Conservation (phyloP, 2,797 vertebrate genomes). For the Anabas testudineus region DNA sequence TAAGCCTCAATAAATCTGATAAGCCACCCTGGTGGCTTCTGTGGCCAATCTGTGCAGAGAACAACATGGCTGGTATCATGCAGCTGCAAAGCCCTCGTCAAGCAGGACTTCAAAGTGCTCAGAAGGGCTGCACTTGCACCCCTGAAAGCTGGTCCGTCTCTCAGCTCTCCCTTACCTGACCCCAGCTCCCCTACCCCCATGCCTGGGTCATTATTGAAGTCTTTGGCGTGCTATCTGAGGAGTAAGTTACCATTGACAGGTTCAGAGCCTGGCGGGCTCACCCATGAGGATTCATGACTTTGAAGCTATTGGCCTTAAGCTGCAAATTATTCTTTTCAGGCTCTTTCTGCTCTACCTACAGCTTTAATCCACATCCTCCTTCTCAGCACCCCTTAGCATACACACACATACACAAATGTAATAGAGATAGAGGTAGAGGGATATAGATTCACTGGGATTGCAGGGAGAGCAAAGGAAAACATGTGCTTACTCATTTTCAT, state of each 20-base stretch:
- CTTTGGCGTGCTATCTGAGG: slow-evolving; percentile 88
- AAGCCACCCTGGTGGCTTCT: slow-evolving; percentile 81
- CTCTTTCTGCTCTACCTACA: slow-evolving; percentile 81
- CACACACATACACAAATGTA: slow-evolving; percentile 1
- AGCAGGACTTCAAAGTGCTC: slow-evolving; percentile 93
- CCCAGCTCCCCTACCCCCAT: slow-evolving; percentile 78
- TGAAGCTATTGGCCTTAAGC: slow-evolving; percentile 99
- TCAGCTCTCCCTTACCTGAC: slow-evolving; percentile 62
- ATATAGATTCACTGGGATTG: slow-evolving; percentile 16
- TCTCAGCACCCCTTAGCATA: slow-evolving; percentile 61
- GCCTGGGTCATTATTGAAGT: slow-evolving; percentile 95
- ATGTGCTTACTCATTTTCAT: slow-evolving; percentile 46
- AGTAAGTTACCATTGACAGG: slow-evolving; percentile 96
- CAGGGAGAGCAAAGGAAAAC: slow-evolving; percentile 48
- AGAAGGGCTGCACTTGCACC: slow-evolving; percentile 83
- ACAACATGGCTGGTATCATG: slow-evolving; percentile 86
- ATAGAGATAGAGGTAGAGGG: slow-evolving; percentile 18
- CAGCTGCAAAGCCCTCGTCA: slow-evolving; percentile 86
- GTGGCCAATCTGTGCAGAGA: slow-evolving; percentile 73
- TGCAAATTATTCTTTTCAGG: slow-evolving; percentile 93
- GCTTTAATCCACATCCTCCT: slow-evolving; percentile 73
- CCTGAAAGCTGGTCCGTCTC: slow-evolving; percentile 82
- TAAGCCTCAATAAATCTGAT: slow-evolving; percentile 85
- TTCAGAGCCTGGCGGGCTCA: slow-evolving; percentile 89
- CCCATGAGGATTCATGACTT: slow-evolving; percentile 96